Evolutionary conservation across 2,797 vertebrate genomes (phyloP).

Genomic region (Lates japonicus): DNA sequence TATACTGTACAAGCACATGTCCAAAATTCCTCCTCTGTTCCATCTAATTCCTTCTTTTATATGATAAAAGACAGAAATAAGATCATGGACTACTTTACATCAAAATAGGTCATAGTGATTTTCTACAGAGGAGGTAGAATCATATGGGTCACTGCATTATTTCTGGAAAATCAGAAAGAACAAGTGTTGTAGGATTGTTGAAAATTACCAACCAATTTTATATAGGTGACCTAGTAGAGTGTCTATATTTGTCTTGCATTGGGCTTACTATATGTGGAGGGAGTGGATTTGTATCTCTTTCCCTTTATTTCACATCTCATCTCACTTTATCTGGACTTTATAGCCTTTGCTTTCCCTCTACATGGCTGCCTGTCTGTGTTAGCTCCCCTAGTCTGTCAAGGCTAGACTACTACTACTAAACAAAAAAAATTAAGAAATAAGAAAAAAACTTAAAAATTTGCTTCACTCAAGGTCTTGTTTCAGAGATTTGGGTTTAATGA

Average conservation of each 20-base stretch:
- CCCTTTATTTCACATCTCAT: conserved; percentile 54
- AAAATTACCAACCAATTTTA: conserved; percentile 83
- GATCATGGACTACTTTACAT: conserved; percentile 84
- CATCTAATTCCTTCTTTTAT: conserved; percentile 60
- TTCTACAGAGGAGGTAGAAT: conserved; percentile 79
- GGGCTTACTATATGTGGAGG: conserved; percentile 55
- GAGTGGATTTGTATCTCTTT: conserved; percentile 47
- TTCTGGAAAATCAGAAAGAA: conserved; percentile 83
- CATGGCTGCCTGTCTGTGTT: conserved; percentile 33
- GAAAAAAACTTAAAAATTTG: conserved; percentile 2
- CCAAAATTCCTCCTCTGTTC: conserved; percentile 31
- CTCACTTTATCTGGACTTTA: conserved; percentile 53
- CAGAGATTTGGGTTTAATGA: neutral
- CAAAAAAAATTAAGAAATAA: no score
- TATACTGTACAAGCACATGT: neutral
- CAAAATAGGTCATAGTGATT: conserved; percentile 87
- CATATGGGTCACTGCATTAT: conserved; percentile 88
- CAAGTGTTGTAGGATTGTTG: conserved; percentile 78
- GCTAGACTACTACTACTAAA: neutral
- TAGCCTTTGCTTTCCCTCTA: conserved; percentile 29
- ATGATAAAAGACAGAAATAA: conserved; percentile 77
- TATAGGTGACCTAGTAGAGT: conserved; percentile 85
- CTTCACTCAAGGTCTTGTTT: neutral
- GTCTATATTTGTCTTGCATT: conserved; percentile 82
- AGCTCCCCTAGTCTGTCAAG: conserved; percentile 27